Percentiles rank a stretch among this genome's conserved stretches.
phyloP scores from a whole-genome alignment of 2,888 invertebrate genomes.

The Yponomeuta plumbellus region DNA sequence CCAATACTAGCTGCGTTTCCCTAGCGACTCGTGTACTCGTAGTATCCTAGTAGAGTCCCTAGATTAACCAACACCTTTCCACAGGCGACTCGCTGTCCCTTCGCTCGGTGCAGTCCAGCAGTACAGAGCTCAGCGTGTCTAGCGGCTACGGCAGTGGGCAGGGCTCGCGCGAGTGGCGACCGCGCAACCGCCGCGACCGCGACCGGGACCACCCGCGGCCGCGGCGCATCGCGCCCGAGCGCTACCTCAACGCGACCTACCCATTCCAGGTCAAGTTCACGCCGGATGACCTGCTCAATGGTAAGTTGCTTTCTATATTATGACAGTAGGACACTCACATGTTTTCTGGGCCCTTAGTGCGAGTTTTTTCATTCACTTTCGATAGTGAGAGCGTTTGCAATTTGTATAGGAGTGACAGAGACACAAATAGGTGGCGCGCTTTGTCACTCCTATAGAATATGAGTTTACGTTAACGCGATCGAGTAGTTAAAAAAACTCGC shows the following conservation, averaged over 20 bases:
- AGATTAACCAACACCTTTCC: not conserved
- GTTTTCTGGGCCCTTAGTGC: too few relatives aligned
- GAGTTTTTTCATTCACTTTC: too few relatives aligned
- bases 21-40: too few relatives aligned
- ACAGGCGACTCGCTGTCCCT: not conserved
- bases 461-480: too few relatives aligned
- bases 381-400: too few relatives aligned
- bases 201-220: constrained; percentile 27
- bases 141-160: not conserved
- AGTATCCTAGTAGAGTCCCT: too few relatives aligned
- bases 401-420: too few relatives aligned
- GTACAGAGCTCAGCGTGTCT: not conserved
- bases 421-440: too few relatives aligned
- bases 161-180: not conserved
- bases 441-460: too few relatives aligned
- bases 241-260: constrained; percentile 81
- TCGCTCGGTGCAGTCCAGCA: not conserved
- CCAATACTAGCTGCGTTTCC: too few relatives aligned
- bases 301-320: constrained; percentile 36
- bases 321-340: not conserved
- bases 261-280: constrained; percentile 80
- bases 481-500: too few relatives aligned
- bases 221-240: constrained; percentile 76
- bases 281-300: constrained; percentile 78
- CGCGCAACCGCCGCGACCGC: constrained; percentile 39